These are phyloP conservation scores for Stichopus horrens DNA, from an alignment of 53 echinoderm and acorn worm species.

Conservation along the genomic window DNA sequence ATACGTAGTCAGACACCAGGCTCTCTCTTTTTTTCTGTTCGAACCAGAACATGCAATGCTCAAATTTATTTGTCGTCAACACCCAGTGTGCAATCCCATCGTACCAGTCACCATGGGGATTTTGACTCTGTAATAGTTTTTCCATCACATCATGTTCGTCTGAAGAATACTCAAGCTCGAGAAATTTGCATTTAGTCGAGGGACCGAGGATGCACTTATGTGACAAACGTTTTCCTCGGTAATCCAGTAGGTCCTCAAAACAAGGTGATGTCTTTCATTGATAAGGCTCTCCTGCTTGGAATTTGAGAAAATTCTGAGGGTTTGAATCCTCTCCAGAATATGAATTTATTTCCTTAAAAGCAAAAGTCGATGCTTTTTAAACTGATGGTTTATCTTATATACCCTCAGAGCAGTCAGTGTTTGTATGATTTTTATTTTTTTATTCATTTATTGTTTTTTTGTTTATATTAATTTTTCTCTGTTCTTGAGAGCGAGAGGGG, in stretches of 20 bases:
- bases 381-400: not conserved
- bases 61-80: not conserved
- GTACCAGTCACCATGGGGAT: not conserved
- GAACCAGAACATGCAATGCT: not conserved
- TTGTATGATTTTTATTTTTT: not conserved
- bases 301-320: not conserved
- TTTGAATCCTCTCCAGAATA: not conserved
- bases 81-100: not conserved
- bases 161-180: not conserved
- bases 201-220: conserved; percentile 27
- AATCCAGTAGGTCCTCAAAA: conserved; percentile 31
- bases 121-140: not conserved
- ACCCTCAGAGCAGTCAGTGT: not conserved
- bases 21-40: not conserved
- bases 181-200: conserved; percentile 15
- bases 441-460: too few relatives aligned
- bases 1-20: not conserved
- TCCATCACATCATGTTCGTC: not conserved
- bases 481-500: not conserved
- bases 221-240: conserved; percentile 17
- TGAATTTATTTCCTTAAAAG: conserved; percentile 5
- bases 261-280: conserved; percentile 15
- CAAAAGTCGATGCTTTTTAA: not conserved
- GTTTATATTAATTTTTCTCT: too few relatives aligned
- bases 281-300: conserved; percentile 24